Percentiles rank a stretch among this genome's conserved stretches.
These are phyloP conservation scores for Urocitellus parryii DNA, from an alignment of 2,113 vertebrate genomes.

Conservation along the genomic window DNA sequence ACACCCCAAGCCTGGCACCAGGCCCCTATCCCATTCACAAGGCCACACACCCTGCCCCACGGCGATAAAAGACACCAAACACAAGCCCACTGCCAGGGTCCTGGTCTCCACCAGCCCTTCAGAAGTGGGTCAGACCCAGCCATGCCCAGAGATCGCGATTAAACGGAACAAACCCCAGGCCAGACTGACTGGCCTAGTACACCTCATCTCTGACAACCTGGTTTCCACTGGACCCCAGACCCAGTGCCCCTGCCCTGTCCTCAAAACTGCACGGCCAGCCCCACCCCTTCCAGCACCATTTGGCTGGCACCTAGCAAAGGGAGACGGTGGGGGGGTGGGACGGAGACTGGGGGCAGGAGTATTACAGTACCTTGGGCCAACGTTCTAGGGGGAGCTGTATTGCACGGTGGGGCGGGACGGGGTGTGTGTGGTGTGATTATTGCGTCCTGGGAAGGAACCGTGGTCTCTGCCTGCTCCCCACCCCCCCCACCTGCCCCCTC, in stretches of 20 bases:
- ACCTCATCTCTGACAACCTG: background rate
- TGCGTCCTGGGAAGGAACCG: slow-evolving; percentile 87
- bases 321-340: background rate
- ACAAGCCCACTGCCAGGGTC: background rate
- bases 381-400: slow-evolving; percentile 79
- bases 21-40: background rate
- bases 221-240: slow-evolving; percentile 21
- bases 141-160: background rate
- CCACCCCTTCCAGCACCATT: slow-evolving; percentile 64
- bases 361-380: slow-evolving; percentile 88
- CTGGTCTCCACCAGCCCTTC: background rate
- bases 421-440: slow-evolving; percentile 87
- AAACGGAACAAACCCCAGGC: background rate
- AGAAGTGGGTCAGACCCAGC: background rate
- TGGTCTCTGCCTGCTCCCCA: slow-evolving; percentile 81
- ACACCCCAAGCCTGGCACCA: background rate
- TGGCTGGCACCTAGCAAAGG: slow-evolving; percentile 57
- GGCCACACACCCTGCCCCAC: background rate
- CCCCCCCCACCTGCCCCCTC: slow-evolving; percentile 81
- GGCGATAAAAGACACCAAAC: background rate
- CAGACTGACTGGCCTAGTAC: background rate
- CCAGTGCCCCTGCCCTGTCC: background rate
- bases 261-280: background rate
- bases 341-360: slow-evolving; percentile 66
- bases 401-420: slow-evolving; percentile 74